These are phyloP conservation scores for Gymnoscopelus braueri DNA, from an alignment of 2,797 vertebrate genomes.

Conservation along the genomic window DNA sequence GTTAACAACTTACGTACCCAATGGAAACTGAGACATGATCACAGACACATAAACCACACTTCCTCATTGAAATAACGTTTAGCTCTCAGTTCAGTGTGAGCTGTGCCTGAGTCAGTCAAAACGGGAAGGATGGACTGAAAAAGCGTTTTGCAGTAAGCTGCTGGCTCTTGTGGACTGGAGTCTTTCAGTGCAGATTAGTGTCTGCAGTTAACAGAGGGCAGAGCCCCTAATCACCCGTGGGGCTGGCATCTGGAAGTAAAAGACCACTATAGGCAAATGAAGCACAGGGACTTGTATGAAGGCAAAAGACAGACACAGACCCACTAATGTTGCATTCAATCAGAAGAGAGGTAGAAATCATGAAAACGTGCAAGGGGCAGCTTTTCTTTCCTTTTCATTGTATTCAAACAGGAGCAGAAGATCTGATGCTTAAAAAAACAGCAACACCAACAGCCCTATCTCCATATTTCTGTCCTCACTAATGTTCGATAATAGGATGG, in stretches of 20 bases:
- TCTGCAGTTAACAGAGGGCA: constrained; percentile 62
- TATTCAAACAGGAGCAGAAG: background rate
- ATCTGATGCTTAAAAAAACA: background rate
- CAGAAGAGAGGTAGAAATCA: background rate
- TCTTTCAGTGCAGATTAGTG: constrained; percentile 68
- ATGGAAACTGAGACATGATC: constrained; percentile 24
- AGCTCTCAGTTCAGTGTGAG: constrained; percentile 23
- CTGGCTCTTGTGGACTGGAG: constrained; percentile 49
- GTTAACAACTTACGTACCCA: constrained; percentile 21
- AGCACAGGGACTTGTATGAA: constrained; percentile 31
- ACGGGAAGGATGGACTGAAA: constrained; percentile 40
- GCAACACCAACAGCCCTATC: too few species aligned
- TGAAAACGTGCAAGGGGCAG: too few species aligned
- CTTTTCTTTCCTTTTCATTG: background rate
- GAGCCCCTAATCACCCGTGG: constrained; percentile 33
- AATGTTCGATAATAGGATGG: too few species aligned
- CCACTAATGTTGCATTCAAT: constrained; percentile 5
- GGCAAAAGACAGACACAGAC: constrained; percentile 2
- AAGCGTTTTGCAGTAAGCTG: constrained; percentile 62
- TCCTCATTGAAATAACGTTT: background rate
- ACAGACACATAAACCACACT: constrained; percentile 21
- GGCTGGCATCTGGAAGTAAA: constrained; percentile 26
- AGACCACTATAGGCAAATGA: constrained; percentile 14
- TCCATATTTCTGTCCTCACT: too few species aligned
- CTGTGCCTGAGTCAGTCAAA: constrained; percentile 34